Base-by-base conservation (phyloP, 2,888 invertebrate genomes). In the Nemapogon koenigi region DNA sequence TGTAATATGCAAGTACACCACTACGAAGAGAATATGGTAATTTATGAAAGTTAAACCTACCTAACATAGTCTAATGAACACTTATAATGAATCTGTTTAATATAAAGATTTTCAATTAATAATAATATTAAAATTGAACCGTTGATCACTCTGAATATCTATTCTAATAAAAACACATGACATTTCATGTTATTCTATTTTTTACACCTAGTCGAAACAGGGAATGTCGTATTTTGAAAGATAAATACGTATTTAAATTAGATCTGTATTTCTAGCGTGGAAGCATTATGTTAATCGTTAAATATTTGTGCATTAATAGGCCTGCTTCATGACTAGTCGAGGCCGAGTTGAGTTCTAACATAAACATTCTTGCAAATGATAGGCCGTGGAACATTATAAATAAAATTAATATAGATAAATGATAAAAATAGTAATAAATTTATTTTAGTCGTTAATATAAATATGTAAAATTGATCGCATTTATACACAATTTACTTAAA, bases 41-140 rank as follows among this genome's bases (percentile, higher is more conserved):
- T n/a, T n/a, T n/a, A n/a, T n/a, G n/a, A n/a, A n/a, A n/a, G n/a
- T n/a, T n/a, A n/a, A n/a, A n/a, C n/a, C n/a, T n/a, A n/a, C n/a
- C 6, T 10, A 33, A 33, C 19, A 13, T 33, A 33, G 43, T 67
- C 75, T 78, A 78, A 61, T 76, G 76, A 78, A 78, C 75, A 76
- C 76, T 75, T 75, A 78, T n/a, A 62, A 48, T 57, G 54, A 68
- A 72, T 57, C 3, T 35, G 61, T 65, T 66, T 33, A 33, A 15
- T 33, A 3, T 19, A 33, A 3, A n/a, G n/a, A 59, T 51, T 55
- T 47, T 66, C 64, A 66, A 27, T 52, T 53, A 57, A 50, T 49
- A 52, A 59, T 19, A 22, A 59, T 61, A 52, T 50, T 68, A 66
- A 69, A 72, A 72, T 70, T 66, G 65, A 72, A 73, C 61, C 57